Evolutionary conservation across 2,797 vertebrate genomes (phyloP).

Genomic region (Notamacropus eugenii): DNA sequence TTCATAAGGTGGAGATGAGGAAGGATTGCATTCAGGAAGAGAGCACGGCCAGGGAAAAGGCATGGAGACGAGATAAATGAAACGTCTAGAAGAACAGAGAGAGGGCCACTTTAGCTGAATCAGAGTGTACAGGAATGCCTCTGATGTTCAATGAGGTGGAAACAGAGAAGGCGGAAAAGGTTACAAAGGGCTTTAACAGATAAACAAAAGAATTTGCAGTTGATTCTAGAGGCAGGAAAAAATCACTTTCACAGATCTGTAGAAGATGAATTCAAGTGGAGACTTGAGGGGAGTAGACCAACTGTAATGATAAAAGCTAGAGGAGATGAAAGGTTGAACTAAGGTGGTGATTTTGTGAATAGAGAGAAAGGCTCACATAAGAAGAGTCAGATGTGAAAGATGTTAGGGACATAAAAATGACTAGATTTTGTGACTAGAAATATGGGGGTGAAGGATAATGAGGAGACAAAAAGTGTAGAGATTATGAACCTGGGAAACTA

Average conservation of each 20-base stretch:
- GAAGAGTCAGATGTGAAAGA: background rate
- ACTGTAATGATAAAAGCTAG: background rate
- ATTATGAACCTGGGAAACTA: background rate
- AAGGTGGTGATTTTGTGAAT: background rate
- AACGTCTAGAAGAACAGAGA: too few relatives aligned
- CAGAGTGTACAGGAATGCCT: background rate
- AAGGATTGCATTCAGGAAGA: too few relatives aligned
- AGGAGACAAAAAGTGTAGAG: background rate
- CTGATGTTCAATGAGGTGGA: background rate
- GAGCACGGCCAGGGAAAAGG: background rate
- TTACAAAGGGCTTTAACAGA: background rate
- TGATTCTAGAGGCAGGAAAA: background rate
- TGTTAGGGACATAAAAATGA: background rate
- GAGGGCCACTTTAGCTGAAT: background rate
- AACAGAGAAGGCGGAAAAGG: background rate
- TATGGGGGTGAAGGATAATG: background rate
- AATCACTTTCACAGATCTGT: background rate
- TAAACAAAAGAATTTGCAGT: background rate
- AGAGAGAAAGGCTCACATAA: background rate
- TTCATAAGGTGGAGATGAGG: background rate
- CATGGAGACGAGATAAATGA: background rate
- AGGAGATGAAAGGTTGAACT: background rate
- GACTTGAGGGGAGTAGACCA: background rate
- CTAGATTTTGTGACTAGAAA: background rate
- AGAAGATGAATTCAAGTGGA: background rate